These are phyloP conservation scores for Drosophila meridionalis DNA, from an alignment of 2,888 invertebrate species.

Conservation along the genomic window DNA sequence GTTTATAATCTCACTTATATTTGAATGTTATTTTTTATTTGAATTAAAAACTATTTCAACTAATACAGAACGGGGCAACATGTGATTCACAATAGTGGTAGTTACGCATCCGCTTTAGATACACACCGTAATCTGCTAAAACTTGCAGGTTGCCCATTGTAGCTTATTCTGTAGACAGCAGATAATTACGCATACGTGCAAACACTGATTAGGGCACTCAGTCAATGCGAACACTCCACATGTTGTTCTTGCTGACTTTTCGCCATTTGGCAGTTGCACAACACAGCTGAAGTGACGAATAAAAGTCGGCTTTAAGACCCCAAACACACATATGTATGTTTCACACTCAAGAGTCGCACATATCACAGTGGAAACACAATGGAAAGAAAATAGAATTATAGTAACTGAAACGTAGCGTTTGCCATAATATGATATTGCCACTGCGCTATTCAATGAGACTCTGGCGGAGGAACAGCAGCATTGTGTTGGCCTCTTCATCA, in stretches of 20 bases:
- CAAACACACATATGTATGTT: conserved; percentile 8
- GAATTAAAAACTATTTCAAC: neutral
- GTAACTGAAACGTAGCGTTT: conserved; percentile 38
- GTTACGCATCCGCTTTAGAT: neutral
- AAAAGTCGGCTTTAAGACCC: conserved; percentile 6
- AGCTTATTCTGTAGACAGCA: neutral
- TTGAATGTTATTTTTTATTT: neutral
- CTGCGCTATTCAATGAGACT: conserved; percentile 35
- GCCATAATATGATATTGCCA: conserved; percentile 25
- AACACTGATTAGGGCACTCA: conserved; percentile 35
- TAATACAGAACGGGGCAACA: too few relatives aligned
- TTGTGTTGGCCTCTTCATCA: conserved; percentile 41
- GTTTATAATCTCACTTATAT: neutral
- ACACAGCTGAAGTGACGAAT: conserved; percentile 30
- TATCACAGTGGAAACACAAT: conserved; percentile 7
- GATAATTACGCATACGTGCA: conserved; percentile 32
- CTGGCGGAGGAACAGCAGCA: conserved; percentile 33
- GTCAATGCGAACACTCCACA: conserved; percentile 27
- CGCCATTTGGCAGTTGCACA: conserved; percentile 31
- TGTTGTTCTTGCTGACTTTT: conserved; percentile 15
- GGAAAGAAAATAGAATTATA: conserved; percentile 37
- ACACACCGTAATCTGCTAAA: conserved; percentile 42
- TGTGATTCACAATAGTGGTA: conserved; percentile 1
- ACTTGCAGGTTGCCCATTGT: conserved; percentile 47
- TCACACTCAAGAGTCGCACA: conserved; percentile 17